Percentiles rank a stretch among this genome's conserved stretches.
phyloP scores from a whole-genome alignment of 1,140 invertebrate genomes.

The Scaptomyza graminum region DNA sequence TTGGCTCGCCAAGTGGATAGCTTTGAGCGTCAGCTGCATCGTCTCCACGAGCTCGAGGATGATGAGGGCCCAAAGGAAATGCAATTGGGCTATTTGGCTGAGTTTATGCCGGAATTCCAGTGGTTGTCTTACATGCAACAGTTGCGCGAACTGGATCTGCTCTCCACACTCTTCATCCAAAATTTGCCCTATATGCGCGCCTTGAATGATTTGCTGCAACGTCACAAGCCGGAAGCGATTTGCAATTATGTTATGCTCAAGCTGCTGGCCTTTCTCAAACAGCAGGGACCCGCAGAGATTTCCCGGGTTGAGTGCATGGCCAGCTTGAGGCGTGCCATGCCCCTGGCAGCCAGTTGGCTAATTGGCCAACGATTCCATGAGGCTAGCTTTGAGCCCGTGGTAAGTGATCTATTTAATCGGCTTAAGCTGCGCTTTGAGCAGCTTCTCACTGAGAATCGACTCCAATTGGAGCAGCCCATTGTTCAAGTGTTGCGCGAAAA shows the following conservation, averaged over 20 bases:
- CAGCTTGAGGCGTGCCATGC: constrained; percentile 72
- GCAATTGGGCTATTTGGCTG: constrained; percentile 68
- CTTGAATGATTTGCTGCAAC: constrained; percentile 53
- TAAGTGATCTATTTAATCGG: constrained; percentile 41
- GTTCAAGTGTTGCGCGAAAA: constrained; percentile 62
- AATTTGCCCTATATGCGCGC: constrained; percentile 71
- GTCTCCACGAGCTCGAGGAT: constrained; percentile 74
- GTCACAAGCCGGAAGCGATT: constrained; percentile 49
- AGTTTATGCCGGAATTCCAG: constrained; percentile 66
- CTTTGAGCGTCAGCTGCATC: constrained; percentile 70
- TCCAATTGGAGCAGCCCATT: constrained; percentile 60
- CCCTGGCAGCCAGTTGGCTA: constrained; percentile 69
- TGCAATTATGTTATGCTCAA: constrained; percentile 79
- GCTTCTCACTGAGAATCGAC: constrained; percentile 63
- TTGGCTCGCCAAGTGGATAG: constrained; percentile 63
- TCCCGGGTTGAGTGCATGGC: constrained; percentile 68
- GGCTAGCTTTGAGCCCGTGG: constrained; percentile 10
- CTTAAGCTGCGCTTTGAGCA: constrained; percentile 60
- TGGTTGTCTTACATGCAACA: constrained; percentile 65
- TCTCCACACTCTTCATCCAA: constrained; percentile 70
- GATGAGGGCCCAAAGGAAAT: constrained; percentile 74
- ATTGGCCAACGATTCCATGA: constrained; percentile 66
- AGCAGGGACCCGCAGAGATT: constrained; percentile 71
- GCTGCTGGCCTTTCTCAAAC: constrained; percentile 67
- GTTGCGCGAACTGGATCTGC: constrained; percentile 41